phyloP scores from a whole-genome alignment of 2,113 vertebrate genomes.

The Lichenostomus cassidix region DNA sequence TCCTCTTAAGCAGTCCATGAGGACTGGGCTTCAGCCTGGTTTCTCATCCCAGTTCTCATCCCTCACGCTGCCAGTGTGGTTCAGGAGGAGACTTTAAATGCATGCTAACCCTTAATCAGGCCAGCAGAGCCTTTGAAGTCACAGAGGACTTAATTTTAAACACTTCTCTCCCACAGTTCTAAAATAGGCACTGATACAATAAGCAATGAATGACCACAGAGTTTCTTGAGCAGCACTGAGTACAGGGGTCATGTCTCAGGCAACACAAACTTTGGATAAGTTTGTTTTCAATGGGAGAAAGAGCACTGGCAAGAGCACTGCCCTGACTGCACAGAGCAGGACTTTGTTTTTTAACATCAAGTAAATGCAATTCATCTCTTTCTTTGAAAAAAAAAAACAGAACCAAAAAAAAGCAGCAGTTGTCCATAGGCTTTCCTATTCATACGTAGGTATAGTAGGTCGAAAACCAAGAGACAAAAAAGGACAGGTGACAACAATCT shows the following conservation, averaged over 20 bases:
- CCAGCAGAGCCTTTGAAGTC: neutral
- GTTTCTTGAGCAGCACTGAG: rapidly evolving
- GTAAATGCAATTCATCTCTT: neutral
- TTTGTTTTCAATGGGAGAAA: neutral
- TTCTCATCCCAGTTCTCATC: neutral
- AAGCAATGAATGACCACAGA: rapidly evolving
- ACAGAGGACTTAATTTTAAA: neutral
- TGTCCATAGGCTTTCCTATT: neutral
- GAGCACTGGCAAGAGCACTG: neutral
- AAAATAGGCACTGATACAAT: neutral
- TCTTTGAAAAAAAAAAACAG: neutral
- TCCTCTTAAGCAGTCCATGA: neutral
- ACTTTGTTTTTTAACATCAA: neutral
- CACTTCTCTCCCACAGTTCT: slow-evolving; percentile 21
- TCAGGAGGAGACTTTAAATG: neutral
- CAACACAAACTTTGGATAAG: neutral
- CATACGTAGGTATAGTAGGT: neutral
- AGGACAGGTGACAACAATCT: slow-evolving; percentile 77
- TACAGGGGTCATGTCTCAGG: neutral
- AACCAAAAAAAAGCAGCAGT: neutral
- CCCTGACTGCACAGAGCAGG: neutral
- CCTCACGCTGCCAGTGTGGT: neutral
- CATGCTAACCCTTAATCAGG: neutral
- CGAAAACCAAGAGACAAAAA: slow-evolving; percentile 54
- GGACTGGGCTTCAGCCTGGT: neutral